Evolutionary conservation across 2,113 vertebrate species (phyloP).

Genomic region (Xerus inauris): DNA sequence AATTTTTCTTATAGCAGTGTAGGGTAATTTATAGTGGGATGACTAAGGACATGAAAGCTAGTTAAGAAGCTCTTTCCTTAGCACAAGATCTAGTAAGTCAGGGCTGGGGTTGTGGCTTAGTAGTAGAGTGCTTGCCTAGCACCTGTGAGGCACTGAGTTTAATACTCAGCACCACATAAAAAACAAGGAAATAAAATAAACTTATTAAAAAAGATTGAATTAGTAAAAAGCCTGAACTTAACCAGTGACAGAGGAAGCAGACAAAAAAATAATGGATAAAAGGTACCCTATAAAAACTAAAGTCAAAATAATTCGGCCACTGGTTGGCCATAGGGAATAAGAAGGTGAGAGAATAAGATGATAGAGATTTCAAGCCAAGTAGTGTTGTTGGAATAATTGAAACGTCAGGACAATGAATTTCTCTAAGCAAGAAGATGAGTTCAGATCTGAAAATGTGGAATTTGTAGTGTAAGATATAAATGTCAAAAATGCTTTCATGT

Average conservation of each 20-base stretch:
- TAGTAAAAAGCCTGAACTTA: neutral
- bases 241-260: neutral
- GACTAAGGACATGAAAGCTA: neutral
- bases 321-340: neutral
- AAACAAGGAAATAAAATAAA: no score
- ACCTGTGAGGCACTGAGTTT: no score
- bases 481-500: neutral
- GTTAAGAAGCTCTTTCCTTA: neutral
- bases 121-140: no score
- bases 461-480: neutral
- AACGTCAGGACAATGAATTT: slow-evolving; percentile 21
- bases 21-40: neutral
- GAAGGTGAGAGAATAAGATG: neutral
- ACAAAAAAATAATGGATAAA: neutral
- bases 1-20: neutral
- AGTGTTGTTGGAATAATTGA: slow-evolving; percentile 7
- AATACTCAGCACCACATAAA: no score
- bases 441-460: neutral
- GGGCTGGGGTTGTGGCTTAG: no score
- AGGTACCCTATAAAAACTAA: neutral
- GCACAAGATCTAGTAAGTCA: no score
- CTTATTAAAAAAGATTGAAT: neutral
- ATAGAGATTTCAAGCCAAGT: neutral
- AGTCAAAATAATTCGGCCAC: neutral
- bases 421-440: slow-evolving; percentile 5